A percentile compares a stretch with the other conserved stretches of the same genome.
phyloP scores from a whole-genome alignment of 2,888 invertebrate species.

The Pollenia amentaria region DNA sequence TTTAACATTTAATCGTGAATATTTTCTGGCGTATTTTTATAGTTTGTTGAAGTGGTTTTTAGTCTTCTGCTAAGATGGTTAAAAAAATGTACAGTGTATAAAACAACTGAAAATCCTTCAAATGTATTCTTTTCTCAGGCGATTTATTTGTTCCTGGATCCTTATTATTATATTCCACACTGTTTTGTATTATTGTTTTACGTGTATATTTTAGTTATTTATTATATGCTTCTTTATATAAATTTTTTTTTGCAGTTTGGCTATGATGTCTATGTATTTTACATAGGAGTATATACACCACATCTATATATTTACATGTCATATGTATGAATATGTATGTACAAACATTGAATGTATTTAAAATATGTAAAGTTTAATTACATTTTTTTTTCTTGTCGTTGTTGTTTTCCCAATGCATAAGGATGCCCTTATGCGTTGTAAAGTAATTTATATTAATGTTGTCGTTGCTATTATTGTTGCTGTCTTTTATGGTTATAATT shows the following conservation, averaged over 20 bases:
- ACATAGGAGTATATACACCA: not conserved
- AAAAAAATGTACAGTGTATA: too few species aligned
- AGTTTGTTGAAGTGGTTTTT: not conserved
- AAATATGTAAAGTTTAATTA: slow-evolving; percentile 68
- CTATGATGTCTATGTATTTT: slow-evolving; percentile 1
- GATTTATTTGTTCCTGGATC: too few species aligned
- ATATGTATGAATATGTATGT: too few species aligned
- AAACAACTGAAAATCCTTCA: too few species aligned
- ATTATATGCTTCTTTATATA: slow-evolving; percentile 53
- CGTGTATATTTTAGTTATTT: slow-evolving; percentile 71
- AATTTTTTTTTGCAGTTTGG: not conserved
- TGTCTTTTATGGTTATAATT: slow-evolving; percentile 66
- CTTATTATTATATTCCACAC: too few species aligned
- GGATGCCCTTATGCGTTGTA: slow-evolving; percentile 51
- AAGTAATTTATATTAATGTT: slow-evolving; percentile 64
- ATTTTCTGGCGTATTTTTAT: slow-evolving; percentile 18
- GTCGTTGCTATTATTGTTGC: slow-evolving; percentile 23
- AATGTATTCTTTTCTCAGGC: too few species aligned
- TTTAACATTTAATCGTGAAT: slow-evolving; percentile 49
- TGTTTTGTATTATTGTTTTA: slow-evolving; percentile 52
- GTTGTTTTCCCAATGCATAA: slow-evolving; percentile 37
- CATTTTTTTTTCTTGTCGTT: slow-evolving; percentile 50
- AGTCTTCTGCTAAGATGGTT: too few species aligned
- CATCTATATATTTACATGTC: not conserved
- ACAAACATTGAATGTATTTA: too few species aligned